These are phyloP conservation scores for Dysidea cf. avara DNA, from an alignment of 37 sponge, comb jelly and placozoan species.

Conservation along the genomic window DNA sequence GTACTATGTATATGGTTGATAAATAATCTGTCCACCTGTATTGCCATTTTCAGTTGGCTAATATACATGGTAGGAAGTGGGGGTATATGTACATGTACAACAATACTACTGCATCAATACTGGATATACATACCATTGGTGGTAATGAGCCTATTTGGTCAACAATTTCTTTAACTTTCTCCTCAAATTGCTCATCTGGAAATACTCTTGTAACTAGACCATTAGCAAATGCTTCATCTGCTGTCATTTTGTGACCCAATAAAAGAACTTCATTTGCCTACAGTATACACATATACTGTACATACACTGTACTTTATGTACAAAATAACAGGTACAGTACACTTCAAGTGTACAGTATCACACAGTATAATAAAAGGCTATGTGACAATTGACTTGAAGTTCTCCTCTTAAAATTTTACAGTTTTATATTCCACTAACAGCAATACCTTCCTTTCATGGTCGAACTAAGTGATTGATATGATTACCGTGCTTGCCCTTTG, in stretches of 20 bases:
- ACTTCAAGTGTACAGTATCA: not conserved
- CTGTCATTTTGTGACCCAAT: slow-evolving; percentile 78
- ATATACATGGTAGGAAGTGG: not conserved
- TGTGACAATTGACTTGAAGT: no score
- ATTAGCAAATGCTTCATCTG: slow-evolving; percentile 85
- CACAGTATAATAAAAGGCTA: not conserved
- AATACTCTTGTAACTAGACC: slow-evolving; percentile 84
- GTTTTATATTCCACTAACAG: no score
- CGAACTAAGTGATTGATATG: no score
- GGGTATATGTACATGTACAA: not conserved
- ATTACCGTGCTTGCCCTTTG: no score
- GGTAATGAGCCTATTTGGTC: slow-evolving; percentile 63
- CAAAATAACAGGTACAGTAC: not conserved
- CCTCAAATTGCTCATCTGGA: slow-evolving; percentile 52
- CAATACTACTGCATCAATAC: not conserved
- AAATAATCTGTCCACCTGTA: no score
- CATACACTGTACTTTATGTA: not conserved
- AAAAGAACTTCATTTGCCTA: slow-evolving; percentile 92
- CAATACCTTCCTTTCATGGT: no score
- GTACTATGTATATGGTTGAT: no score
- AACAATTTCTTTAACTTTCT: slow-evolving; percentile 60
- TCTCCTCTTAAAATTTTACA: no score
- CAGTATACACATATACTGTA: no score
- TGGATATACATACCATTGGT: slow-evolving; percentile 55
- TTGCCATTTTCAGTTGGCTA: not conserved